Evolutionary conservation across 2,888 invertebrate species (phyloP), one percentile per base, ranked within the genome.

Genomic region (Campopleginae sp.): DNA sequence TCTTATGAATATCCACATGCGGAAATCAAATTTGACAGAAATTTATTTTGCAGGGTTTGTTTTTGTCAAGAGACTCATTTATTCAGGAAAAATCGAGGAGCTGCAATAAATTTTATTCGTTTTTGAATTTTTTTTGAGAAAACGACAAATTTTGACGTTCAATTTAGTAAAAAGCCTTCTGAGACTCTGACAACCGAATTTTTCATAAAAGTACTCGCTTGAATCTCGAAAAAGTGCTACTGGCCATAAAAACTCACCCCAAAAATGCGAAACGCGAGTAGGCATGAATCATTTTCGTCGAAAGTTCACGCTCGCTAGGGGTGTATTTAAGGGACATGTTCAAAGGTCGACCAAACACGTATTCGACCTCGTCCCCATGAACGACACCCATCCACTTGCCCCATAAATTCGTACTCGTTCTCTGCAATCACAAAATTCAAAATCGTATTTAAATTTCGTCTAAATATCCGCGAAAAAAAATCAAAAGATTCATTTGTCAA

Each of bases 301-400:
- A 97, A 87, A 99, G 96, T 90, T 98, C 97, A 63, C 97, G 95
- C 93, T 99, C 99, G 87, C 97, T 95, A 33, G 96, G 96, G 92
- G 97, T 97, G 95, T 98, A 99, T 93, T 97, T 96, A 89, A 97
- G 95, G 17, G 98, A 97, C 95, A 96, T 96, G 94, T 98, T 98
- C 91, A 98, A 94, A 0, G 99, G 99, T 93, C 98, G 98, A 3
- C 99, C 99, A 93, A 99, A 99, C 89, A 99, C 98, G 94, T 98
- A 99, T 94, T 98, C 98, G 92, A 99, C 98, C 94, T 99, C 99
- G 92, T 99, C 99, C 0, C 98, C 99, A 91, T 99, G 99, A 96
- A 99, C 96, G 86, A 99, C 99, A 0, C 99, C 99, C 99, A 99
- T 99, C 99, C 99, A 99, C 92, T 98, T 96, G 38, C 99, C 99